Base-by-base conservation (phyloP, 1,140 invertebrate species). In the Drosophila teissieri region DNA sequence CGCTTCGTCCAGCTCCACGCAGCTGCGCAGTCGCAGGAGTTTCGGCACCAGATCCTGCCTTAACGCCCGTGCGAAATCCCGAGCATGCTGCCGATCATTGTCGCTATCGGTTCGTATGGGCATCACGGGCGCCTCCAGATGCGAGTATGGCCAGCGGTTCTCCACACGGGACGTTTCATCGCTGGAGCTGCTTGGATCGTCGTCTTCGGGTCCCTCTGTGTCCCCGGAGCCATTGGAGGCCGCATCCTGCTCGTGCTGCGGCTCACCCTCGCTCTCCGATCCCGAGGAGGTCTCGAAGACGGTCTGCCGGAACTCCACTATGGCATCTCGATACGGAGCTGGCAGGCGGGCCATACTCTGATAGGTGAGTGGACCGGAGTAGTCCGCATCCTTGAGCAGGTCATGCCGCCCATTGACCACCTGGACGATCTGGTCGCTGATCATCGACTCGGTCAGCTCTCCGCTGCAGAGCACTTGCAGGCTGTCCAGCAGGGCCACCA, bases 331-430 rank as follows among this genome's bases (percentile, higher is more conserved):
- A 76, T 97, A 97, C 5, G 96, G 95, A 79, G 96, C 96, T 22
- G 96, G 96, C 63, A 97, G 92, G 74, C 96, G 93, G 1, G 96
- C 95, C 92, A 97, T 94, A n/a, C 95, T 96, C 80, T 97, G 96
- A 89, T 97, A 97, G 34, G 96, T 97, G 12, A 97, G 83, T 2
- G 96, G 96, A 6, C 96, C 96, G 39, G 95, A 95, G 88, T 97
- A 97, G 92, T 97, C 96, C 24, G 96, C 96, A 79, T 96, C 95
- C 78, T 96, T 95, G 5, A 97, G 91, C 56, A 94, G 94, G 4
- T 94, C 93, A 92, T 97, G 97, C 19, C 96, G 93, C 22, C 92
- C 92, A 78, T 97, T 95, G 8, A 97, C 96, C 31, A 95, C 94
- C 14, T 94, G 93, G 0, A 94, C 94, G 24, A 92, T 92, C 80